Percentiles rank a stretch among this genome's conserved stretches.
Conservation (phyloP, 2,888 invertebrate species). For the Drosophila macrospina region DNA sequence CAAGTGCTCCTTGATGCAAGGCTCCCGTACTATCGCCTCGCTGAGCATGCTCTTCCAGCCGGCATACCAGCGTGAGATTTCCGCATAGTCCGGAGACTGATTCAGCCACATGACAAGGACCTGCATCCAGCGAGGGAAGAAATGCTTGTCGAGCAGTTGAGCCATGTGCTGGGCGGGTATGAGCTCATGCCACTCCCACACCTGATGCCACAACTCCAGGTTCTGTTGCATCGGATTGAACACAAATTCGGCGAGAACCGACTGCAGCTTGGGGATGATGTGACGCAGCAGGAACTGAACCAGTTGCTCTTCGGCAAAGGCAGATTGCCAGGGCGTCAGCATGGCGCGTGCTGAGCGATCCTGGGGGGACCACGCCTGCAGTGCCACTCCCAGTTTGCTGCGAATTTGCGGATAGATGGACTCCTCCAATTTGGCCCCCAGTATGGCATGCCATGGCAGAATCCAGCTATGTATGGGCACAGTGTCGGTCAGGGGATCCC, state of each 20-base stretch:
- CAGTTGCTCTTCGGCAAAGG: slow-evolving; percentile 91
- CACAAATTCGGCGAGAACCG: slow-evolving; percentile 88
- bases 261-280: slow-evolving; percentile 94
- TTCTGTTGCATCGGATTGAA: slow-evolving; percentile 91
- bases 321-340: slow-evolving; percentile 94
- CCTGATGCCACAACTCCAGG: slow-evolving; percentile 96
- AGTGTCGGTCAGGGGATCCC: slow-evolving; percentile 98
- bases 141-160: slow-evolving; percentile 92
- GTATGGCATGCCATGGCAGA: slow-evolving; percentile 96
- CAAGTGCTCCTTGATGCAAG: slow-evolving; percentile 90
- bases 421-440: slow-evolving; percentile 87
- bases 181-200: slow-evolving; percentile 96
- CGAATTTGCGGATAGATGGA: slow-evolving; percentile 95
- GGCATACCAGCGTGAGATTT: slow-evolving; percentile 95
- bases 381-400: slow-evolving; percentile 94
- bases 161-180: slow-evolving; percentile 92
- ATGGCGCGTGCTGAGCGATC: slow-evolving; percentile 97
- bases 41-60: slow-evolving; percentile 88
- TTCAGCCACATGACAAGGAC: slow-evolving; percentile 95
- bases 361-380: slow-evolving; percentile 97
- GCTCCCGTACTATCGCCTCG: slow-evolving; percentile 86
- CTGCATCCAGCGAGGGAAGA: slow-evolving; percentile 97
- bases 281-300: slow-evolving; percentile 93
- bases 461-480: slow-evolving; percentile 99
- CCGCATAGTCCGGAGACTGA: slow-evolving; percentile 94